Evolutionary conservation across 2,113 vertebrate genomes (phyloP).

Genomic region (Aldabrachelys gigantea): DNA sequence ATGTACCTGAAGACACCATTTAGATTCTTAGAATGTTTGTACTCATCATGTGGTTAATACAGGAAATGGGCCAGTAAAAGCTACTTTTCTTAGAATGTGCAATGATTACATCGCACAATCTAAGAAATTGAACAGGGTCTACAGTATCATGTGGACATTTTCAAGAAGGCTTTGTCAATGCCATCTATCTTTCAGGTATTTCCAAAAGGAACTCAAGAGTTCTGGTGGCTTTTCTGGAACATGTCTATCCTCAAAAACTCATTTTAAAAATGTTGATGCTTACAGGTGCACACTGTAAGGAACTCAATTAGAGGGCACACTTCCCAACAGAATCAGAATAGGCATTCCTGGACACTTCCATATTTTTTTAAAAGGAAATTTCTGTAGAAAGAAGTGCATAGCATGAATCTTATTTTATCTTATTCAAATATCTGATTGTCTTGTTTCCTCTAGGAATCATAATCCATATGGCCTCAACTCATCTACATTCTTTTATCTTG

Average conservation of each 20-base stretch:
- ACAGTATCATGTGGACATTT: constrained; percentile 15
- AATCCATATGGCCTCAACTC: background rate
- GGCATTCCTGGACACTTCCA: background rate
- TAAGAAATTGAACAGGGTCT: background rate
- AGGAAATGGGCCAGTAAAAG: background rate
- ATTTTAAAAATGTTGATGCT: background rate
- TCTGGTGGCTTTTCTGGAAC: constrained; percentile 16
- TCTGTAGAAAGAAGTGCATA: background rate
- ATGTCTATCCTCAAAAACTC: background rate
- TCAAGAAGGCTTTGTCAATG: constrained; percentile 7
- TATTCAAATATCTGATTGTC: background rate
- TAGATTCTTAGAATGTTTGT: background rate
- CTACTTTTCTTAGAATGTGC: background rate
- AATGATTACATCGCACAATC: constrained; percentile 5
- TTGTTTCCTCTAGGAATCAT: background rate
- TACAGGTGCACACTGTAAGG: background rate
- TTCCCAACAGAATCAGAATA: background rate
- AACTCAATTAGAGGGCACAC: background rate
- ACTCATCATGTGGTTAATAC: background rate
- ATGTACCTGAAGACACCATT: background rate
- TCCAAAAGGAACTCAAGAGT: background rate
- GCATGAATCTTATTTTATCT: background rate
- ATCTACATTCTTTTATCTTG: background rate
- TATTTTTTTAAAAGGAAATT: background rate
- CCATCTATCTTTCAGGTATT: background rate